Evolutionary conservation across 2,797 vertebrate genomes (phyloP), one percentile per base, ranked within the genome.

Genomic region (Enteromius paludinosus): DNA sequence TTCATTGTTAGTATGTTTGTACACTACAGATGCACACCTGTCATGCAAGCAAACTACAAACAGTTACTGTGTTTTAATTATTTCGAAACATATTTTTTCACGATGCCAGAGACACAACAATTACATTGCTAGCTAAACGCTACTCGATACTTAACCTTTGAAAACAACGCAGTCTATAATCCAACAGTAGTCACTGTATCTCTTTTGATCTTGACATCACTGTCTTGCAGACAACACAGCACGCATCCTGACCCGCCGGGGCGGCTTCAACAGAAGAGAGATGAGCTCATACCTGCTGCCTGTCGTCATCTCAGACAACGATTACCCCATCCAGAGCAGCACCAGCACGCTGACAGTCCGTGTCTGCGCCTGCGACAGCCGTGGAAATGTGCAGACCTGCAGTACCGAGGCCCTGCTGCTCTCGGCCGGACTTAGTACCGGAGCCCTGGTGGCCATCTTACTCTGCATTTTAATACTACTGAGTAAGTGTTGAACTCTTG

Each of bases 291-390:
- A 98, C 85, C 94, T 98, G 82, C 91, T 99, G 76, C 98, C 98
- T 0, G 96, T 99, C 28, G 97, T 99, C 84, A 99, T 99, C 87
- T 98, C 97, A 0, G 97, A 99, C 90, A 98, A 97, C 0, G 97
- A 97, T 88, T 97, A 97, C 87, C 97, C 97, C 0, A 96, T 97
- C 45, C 97, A 98, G 92, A 98, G 96, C 93, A 98, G 98, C 94
- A 99, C 98, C 0, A 96, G 96, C 84, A 99, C 97, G 0, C 92
- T 99, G 82, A 96, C 97, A 0, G 96, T 99, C 28, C 95, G 94
- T 0, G 98, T 99, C 86, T 99, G 98, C 0, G 95, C 96, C 4
- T 99, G 98, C 0, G 97, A 98, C 87, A 94, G 91, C 85, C 91
- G 91, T 0, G 97, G 98, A 0, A 97, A 98, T 90, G 95, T 97